phyloP scores from a whole-genome alignment of 2,797 vertebrate species.

The Acanthis flammea region DNA sequence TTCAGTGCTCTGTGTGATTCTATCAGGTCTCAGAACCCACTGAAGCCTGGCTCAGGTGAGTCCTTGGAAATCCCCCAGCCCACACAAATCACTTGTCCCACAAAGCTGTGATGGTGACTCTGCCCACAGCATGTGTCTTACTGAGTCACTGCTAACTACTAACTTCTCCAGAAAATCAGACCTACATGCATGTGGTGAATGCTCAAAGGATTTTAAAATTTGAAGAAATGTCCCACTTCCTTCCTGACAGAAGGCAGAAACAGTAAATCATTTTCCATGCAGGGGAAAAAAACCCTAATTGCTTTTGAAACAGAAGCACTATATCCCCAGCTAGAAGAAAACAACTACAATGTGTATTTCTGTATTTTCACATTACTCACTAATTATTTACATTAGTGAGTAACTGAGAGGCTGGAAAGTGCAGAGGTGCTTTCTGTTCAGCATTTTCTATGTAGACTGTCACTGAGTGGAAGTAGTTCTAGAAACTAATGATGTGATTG shows the following conservation, averaged over 20 bases:
- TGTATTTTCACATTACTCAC: not conserved
- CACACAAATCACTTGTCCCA: not conserved
- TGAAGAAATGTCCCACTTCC: not conserved
- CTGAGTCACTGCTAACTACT: not conserved
- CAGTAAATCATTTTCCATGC: not conserved
- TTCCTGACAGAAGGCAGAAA: not conserved
- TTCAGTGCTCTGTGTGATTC: not conserved
- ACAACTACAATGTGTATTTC: not conserved
- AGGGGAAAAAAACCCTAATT: not conserved
- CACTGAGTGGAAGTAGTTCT: not conserved
- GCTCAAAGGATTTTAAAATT: not conserved
- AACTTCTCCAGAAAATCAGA: not conserved
- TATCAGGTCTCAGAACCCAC: not conserved
- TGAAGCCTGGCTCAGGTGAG: not conserved
- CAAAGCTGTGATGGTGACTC: not conserved
- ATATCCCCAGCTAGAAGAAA: not conserved
- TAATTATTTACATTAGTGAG: too few species aligned
- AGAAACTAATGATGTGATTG: not conserved
- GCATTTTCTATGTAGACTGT: not conserved
- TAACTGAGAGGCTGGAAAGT: not conserved
- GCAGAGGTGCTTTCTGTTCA: not conserved
- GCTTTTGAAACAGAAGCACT: not conserved
- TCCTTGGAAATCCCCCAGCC: not conserved
- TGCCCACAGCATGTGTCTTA: not conserved
- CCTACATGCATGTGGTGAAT: not conserved